Evolutionary conservation across 2,797 vertebrate genomes (phyloP).

Genomic region (Galago senegalensis): DNA sequence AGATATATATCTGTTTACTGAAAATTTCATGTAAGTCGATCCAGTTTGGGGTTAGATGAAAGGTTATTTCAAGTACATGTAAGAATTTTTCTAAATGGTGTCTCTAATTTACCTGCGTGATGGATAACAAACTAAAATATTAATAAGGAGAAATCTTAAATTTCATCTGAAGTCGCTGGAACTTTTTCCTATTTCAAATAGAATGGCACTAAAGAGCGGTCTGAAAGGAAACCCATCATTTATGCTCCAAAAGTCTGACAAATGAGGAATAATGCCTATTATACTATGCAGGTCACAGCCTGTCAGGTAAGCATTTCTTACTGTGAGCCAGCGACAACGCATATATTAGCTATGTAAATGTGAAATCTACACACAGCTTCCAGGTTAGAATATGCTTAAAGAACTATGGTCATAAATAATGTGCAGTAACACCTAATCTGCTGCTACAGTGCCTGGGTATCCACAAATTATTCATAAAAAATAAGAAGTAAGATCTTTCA

Average conservation of each 20-base stretch:
- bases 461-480: conserved; percentile 74
- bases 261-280: conserved; percentile 77
- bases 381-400: conserved; percentile 77
- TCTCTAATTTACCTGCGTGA: conserved; percentile 29
- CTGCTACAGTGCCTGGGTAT: background rate
- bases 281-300: conserved; percentile 75
- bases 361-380: conserved; percentile 60
- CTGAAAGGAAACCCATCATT: conserved; percentile 63
- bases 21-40: conserved; percentile 53
- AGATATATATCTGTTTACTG: conserved; percentile 25
- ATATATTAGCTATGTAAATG: conserved; percentile 79
- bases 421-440: background rate
- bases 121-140: conserved; percentile 72
- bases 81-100: conserved; percentile 52
- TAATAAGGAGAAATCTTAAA: conserved; percentile 65
- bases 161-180: conserved; percentile 65
- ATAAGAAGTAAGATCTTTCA: conserved; percentile 63
- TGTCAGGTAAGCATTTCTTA: conserved; percentile 77
- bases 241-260: conserved; percentile 74
- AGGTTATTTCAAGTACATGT: conserved; percentile 45
- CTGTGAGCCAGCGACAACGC: conserved; percentile 20
- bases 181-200: conserved; percentile 72
- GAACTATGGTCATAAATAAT: conserved; percentile 74
- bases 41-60: conserved; percentile 42
- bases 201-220: conserved; percentile 44